phyloP scores from a whole-genome alignment of 2,888 invertebrate species.

The Esperia sulphurella region DNA sequence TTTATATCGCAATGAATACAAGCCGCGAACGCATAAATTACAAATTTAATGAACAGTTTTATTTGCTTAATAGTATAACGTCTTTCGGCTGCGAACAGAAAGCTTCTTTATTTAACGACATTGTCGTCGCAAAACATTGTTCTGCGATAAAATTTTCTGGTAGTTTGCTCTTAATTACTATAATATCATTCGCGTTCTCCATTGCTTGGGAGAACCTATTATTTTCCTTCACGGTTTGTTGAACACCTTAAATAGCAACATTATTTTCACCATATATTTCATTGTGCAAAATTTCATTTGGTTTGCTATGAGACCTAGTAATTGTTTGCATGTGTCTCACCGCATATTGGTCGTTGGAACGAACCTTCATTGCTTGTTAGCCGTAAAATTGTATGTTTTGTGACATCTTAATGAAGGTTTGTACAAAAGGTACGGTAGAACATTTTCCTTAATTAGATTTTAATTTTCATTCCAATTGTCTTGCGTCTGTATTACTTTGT shows the following conservation, averaged over 20 bases:
- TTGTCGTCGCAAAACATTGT: conserved; percentile 48
- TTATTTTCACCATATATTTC: conserved; percentile 49
- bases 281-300: conserved; percentile 50
- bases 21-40: conserved; percentile 35
- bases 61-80: conserved; percentile 29
- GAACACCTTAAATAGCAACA: conserved; percentile 50
- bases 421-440: conserved; percentile 26
- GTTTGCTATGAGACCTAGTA: conserved; percentile 21
- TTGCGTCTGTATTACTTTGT: conserved; percentile 17
- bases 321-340: conserved; percentile 21
- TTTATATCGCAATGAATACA: conserved; percentile 32
- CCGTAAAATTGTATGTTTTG: conserved; percentile 38
- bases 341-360: conserved; percentile 30
- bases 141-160: conserved; percentile 52
- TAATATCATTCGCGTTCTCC: conserved; percentile 48
- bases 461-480: conserved; percentile 28
- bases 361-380: conserved; percentile 26
- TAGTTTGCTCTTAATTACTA: conserved; percentile 60
- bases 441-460: conserved; percentile 45
- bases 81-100: conserved; percentile 23
- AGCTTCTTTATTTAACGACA: conserved; percentile 40
- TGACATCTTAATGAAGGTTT: conserved; percentile 40
- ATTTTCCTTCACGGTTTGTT: conserved; percentile 61
- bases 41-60: conserved; percentile 40
- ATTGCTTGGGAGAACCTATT: conserved; percentile 41